Conservation (phyloP, 2,888 invertebrate species). For the Petrolisthes manimaculis region DNA sequence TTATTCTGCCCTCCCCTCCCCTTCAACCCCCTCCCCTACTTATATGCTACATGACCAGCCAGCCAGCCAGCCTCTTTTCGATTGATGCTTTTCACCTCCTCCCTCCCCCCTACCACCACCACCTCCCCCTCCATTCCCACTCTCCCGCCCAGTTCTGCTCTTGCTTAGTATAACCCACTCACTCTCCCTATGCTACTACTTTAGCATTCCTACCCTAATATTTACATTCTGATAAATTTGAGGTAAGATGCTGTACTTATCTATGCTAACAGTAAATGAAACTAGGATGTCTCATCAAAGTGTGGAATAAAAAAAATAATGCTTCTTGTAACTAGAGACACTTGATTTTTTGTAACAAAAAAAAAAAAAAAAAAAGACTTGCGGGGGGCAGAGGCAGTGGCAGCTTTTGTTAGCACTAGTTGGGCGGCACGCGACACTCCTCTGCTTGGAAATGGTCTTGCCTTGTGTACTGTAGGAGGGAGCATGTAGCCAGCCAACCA, state of each 20-base stretch:
- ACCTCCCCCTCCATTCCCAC: neutral
- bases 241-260: conserved; percentile 42
- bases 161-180: conserved; percentile 21
- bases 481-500: too few relatives aligned
- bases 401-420: neutral
- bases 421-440: neutral
- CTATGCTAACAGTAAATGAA: conserved; percentile 37
- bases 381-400: neutral
- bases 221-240: conserved; percentile 25
- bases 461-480: too few relatives aligned
- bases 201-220: neutral
- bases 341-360: too few relatives aligned
- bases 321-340: too few relatives aligned
- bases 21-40: neutral
- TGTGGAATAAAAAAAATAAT: too few relatives aligned
- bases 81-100: neutral
- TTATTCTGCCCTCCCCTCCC: neutral
- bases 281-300: too few relatives aligned
- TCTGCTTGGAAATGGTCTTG: too few relatives aligned
- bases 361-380: too few relatives aligned
- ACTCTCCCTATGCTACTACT: conserved; percentile 36
- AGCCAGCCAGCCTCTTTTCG: neutral
- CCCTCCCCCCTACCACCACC: neutral
- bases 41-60: neutral
- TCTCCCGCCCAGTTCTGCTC: neutral